Evolutionary conservation across 1,140 invertebrate species (phyloP).

Genomic region (Babylonia areolata): DNA sequence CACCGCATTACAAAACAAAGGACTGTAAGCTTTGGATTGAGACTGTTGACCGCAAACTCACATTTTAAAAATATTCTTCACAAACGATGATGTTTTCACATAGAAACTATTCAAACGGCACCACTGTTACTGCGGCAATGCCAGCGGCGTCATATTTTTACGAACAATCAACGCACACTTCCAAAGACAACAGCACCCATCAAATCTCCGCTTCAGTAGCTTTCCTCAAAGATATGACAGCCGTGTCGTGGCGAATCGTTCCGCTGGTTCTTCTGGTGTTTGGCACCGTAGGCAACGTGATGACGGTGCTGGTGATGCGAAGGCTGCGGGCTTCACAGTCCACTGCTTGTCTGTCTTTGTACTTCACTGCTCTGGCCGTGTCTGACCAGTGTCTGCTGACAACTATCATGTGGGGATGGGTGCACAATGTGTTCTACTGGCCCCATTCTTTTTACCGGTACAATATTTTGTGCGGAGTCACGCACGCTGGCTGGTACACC

Average conservation of each 20-base stretch:
- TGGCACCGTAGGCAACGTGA: slow-evolving; percentile 14
- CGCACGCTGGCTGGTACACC: not conserved
- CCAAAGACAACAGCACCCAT: too few relatives aligned
- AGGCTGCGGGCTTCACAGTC: not conserved
- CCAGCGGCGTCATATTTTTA: too few relatives aligned
- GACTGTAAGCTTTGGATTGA: too few relatives aligned
- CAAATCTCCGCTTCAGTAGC: too few relatives aligned
- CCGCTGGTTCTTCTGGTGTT: not conserved
- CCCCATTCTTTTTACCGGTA: not conserved
- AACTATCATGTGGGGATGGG: not conserved
- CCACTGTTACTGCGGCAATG: too few relatives aligned
- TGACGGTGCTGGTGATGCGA: slow-evolving; percentile 5
- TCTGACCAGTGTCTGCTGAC: not conserved
- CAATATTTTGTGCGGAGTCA: not conserved
- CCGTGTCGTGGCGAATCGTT: not conserved
- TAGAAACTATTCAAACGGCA: too few relatives aligned
- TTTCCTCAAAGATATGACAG: not conserved
- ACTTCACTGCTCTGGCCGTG: slow-evolving; percentile 20
- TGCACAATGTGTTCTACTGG: not conserved
- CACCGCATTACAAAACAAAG: too few relatives aligned
- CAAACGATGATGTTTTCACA: too few relatives aligned
- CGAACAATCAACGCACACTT: too few relatives aligned
- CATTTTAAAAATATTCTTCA: too few relatives aligned
- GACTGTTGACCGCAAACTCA: too few relatives aligned
- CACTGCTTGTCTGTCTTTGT: not conserved